Conservation (phyloP, 2,888 invertebrate genomes). For the Poecilus cupreus region DNA sequence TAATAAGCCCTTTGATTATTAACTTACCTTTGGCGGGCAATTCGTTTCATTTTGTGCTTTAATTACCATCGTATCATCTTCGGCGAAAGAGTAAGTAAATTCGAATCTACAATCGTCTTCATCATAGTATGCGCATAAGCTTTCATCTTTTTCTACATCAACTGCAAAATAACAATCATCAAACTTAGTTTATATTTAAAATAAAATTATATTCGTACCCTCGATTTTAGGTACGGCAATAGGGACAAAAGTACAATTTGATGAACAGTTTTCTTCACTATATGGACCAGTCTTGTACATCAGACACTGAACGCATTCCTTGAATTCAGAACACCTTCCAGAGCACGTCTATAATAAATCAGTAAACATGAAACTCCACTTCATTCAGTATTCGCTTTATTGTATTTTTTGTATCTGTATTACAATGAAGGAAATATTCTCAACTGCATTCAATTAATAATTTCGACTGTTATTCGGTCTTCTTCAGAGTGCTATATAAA, state of each 20-base stretch:
- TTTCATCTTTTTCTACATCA: conserved; percentile 86
- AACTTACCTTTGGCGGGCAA: conserved; percentile 84
- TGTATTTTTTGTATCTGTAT: too few relatives aligned
- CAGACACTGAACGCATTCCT: conserved; percentile 95
- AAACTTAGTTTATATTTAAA: too few relatives aligned
- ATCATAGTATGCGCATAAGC: conserved; percentile 87
- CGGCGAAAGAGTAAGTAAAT: conserved; percentile 89
- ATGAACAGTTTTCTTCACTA: conserved; percentile 79
- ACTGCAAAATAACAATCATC: conserved; percentile 73
- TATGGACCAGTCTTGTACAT: conserved; percentile 88
- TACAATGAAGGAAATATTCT: too few relatives aligned
- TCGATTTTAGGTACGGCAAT: conserved; percentile 77
- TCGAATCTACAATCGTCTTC: conserved; percentile 93
- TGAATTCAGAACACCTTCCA: conserved; percentile 92
- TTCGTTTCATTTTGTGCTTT: conserved; percentile 88
- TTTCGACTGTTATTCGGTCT: too few relatives aligned
- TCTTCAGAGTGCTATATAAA: too few relatives aligned
- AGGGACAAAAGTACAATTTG: conserved; percentile 82
- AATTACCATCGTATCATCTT: conserved; percentile 80
- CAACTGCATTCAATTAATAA: too few relatives aligned
- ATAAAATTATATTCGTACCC: conserved; percentile 74
- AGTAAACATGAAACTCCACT: too few relatives aligned
- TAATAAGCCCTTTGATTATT: too few relatives aligned
- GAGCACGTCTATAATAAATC: conserved; percentile 84
- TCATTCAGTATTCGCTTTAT: too few relatives aligned